phyloP scores from a whole-genome alignment of 2,797 vertebrate genomes.

The Monodelphis domestica region DNA sequence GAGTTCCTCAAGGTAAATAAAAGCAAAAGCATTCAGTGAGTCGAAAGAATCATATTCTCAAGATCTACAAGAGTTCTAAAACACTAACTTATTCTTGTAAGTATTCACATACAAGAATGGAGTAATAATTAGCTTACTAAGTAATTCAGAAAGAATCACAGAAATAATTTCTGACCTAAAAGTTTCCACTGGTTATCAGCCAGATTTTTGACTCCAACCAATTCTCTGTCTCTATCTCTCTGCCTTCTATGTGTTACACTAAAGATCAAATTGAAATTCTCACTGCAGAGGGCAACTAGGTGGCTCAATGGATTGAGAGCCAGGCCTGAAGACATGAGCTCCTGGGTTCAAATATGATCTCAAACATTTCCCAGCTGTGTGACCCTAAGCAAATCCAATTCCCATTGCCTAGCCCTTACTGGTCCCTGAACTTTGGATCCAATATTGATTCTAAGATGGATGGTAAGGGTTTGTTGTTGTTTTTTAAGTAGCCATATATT shows the following conservation, averaged over 20 bases:
- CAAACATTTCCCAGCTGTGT: too few species aligned
- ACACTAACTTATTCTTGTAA: background rate
- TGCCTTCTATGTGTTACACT: background rate
- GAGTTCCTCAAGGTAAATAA: background rate
- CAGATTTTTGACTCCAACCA: conserved; percentile 19
- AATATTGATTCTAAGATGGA: too few species aligned
- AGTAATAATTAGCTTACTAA: background rate
- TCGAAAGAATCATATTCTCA: conserved; percentile 31
- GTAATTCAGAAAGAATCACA: background rate
- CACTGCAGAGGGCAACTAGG: too few species aligned
- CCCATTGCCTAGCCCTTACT: too few species aligned
- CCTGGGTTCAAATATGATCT: too few species aligned
- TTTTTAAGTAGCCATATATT: background rate
- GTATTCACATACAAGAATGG: background rate
- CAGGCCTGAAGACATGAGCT: too few species aligned
- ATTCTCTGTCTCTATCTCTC: too few species aligned
- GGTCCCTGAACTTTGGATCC: too few species aligned
- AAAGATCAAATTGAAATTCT: background rate
- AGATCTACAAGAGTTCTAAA: conserved; percentile 51
- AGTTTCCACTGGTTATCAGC: background rate
- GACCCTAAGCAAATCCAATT: too few species aligned
- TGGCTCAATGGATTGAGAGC: too few species aligned
- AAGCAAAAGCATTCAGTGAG: conserved; percentile 18
- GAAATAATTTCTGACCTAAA: background rate
- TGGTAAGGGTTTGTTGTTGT: too few species aligned